These are phyloP conservation scores for Epinephelus malabaricus DNA, from an alignment of 2,797 vertebrate genomes.

Conservation along the genomic window DNA sequence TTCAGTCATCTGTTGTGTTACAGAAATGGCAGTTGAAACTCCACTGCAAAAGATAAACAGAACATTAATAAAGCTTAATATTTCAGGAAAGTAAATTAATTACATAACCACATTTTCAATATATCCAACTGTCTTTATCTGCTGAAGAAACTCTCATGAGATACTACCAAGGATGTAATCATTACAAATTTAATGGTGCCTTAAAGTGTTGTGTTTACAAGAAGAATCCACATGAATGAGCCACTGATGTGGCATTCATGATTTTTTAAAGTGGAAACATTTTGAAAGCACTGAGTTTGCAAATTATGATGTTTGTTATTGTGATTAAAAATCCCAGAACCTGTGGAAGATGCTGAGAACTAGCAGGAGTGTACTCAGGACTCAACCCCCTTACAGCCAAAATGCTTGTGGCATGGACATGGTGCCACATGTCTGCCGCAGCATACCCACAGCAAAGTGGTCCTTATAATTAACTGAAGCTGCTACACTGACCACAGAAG, in stretches of 20 bases:
- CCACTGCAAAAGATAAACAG: slow-evolving; percentile 44
- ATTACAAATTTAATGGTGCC: neutral
- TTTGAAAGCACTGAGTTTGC: neutral
- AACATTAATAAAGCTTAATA: neutral
- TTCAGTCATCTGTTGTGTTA: slow-evolving; percentile 91
- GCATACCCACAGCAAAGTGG: no score
- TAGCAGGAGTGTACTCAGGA: neutral
- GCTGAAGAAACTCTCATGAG: neutral
- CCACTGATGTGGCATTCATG: neutral
- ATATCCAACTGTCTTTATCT: neutral
- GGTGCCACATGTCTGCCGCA: no score
- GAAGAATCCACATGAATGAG: neutral
- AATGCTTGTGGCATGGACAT: no score
- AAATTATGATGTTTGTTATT: neutral
- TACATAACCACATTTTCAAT: neutral
- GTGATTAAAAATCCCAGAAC: neutral
- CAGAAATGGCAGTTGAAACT: slow-evolving; percentile 74
- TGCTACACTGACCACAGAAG: no score
- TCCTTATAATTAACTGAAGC: no score
- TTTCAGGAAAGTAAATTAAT: neutral
- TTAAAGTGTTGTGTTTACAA: neutral
- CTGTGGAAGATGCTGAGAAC: neutral
- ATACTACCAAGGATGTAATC: neutral
- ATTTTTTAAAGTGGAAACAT: neutral
- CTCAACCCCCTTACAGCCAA: neutral